Conservation (phyloP, 2,797 vertebrate species). For the Adelosebastes latens region DNA sequence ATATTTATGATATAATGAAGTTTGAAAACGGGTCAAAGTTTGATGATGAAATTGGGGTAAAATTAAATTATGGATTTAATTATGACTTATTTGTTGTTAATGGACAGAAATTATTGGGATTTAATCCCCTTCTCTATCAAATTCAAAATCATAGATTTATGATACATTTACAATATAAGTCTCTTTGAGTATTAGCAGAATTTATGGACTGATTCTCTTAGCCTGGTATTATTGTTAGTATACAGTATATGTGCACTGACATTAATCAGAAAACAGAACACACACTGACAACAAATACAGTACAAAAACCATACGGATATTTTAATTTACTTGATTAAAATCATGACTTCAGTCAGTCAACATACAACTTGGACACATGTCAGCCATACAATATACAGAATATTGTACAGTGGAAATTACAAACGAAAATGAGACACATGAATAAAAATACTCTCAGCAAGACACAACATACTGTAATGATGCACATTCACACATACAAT, state of each 20-base stretch:
- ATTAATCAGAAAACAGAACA: background rate
- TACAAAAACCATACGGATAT: slow-evolving; percentile 48
- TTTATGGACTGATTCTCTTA: background rate
- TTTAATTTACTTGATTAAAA: slow-evolving; percentile 59
- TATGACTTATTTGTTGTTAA: background rate
- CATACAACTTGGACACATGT: background rate
- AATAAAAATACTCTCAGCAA: slow-evolving; percentile 5
- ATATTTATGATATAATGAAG: no score
- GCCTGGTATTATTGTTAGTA: background rate
- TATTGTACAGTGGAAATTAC: slow-evolving; percentile 9
- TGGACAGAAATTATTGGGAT: background rate
- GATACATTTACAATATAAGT: background rate
- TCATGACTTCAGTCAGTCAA: slow-evolving; percentile 35
- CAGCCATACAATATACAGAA: slow-evolving; percentile 21
- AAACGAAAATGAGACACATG: slow-evolving; percentile 27
- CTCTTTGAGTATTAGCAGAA: background rate
- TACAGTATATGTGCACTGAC: background rate
- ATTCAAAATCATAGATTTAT: background rate
- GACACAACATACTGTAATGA: slow-evolving; percentile 2
- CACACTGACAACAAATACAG: background rate
- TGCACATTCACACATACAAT: background rate
- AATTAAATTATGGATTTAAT: background rate
- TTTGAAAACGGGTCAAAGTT: no score
- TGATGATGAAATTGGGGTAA: no score
- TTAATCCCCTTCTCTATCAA: background rate